phyloP scores from a whole-genome alignment of 2,113 vertebrate genomes.

The Ovis canadensis region DNA sequence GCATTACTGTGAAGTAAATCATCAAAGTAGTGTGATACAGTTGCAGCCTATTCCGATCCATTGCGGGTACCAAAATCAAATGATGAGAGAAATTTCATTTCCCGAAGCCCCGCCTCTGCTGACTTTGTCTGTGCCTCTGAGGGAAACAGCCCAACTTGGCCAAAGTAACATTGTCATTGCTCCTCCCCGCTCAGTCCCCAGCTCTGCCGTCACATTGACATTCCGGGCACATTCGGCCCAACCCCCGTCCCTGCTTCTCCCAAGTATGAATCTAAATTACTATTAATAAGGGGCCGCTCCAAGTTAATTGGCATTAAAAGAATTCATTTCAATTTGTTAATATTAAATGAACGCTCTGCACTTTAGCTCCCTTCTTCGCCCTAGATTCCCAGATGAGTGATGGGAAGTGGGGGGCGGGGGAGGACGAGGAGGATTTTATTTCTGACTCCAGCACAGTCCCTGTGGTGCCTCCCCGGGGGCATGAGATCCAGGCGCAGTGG shows the following conservation, averaged over 20 bases:
- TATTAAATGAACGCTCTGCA: conserved; percentile 74
- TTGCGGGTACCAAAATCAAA: conserved; percentile 21
- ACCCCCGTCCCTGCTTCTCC: conserved; percentile 27
- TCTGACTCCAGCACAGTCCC: background rate
- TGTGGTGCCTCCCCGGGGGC: background rate
- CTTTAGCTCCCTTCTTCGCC: conserved; percentile 52
- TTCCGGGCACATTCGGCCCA: conserved; percentile 59
- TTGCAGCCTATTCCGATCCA: background rate
- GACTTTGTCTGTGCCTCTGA: background rate
- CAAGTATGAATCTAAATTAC: conserved; percentile 78
- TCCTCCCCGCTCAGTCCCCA: background rate
- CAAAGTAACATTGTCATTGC: background rate
- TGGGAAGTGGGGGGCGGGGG: conserved; percentile 33
- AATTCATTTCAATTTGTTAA: conserved; percentile 81
- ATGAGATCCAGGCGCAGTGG: background rate
- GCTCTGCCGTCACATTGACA: conserved; percentile 23
- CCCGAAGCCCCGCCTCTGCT: background rate
- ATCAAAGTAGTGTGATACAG: background rate
- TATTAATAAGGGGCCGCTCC: conserved; percentile 77
- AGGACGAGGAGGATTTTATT: conserved; percentile 26
- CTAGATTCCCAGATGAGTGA: conserved; percentile 70
- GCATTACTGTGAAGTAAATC: background rate
- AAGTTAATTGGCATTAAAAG: conserved; percentile 80
- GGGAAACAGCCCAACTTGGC: background rate
- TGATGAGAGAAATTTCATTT: background rate